Base-by-base conservation (phyloP, 1,140 invertebrate species). In the Bombus polaris region DNA sequence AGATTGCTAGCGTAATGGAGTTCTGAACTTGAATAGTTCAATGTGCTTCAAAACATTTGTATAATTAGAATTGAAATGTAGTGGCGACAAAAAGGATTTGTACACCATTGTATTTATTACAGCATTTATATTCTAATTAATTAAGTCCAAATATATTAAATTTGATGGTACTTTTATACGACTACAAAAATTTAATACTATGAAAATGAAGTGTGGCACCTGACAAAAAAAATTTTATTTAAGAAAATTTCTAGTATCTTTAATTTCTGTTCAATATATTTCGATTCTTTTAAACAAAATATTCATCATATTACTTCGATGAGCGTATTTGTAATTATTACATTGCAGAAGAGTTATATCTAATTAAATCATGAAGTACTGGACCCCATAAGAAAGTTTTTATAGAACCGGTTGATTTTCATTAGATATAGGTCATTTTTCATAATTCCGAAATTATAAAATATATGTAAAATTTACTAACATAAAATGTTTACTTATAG, bases 1-100 rank as follows among this genome's bases (percentile, higher is more conserved):
- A 85, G 59, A 80, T 85, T 80, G 57, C 47, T 9, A 59, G 42
- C 32, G 83, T 85, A 72, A 85, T 73, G 75, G 77, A 80, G 68
- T 80, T 62, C 68, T 22, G 22, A 32, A 71, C 66, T 62, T 42
- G 62, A 86, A 66, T 28, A 22, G 81, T 18, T 82, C 28, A 37
- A 35, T 62, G 32, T 4, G 22, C 39, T 42, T 28, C 57, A 28
- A 72, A 71, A 42, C 65, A 65, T 65, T 53, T 84, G 28, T 37
- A 44, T 66, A 68, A 68, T 84, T 79, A 44, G 47, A 53, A 53
- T 53, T 22, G 47, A 53, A 53, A 53, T 22, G 18, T 18, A 53
- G 18, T 53, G 47, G 18, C 18, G 18, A 22, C 47, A 53, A 53
- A 53, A 53, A 53, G 47, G 18, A 53, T 53, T 53, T 22, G 47